Evolutionary conservation across 2,888 invertebrate species (phyloP).

Genomic region (Cyaniris semiargus): DNA sequence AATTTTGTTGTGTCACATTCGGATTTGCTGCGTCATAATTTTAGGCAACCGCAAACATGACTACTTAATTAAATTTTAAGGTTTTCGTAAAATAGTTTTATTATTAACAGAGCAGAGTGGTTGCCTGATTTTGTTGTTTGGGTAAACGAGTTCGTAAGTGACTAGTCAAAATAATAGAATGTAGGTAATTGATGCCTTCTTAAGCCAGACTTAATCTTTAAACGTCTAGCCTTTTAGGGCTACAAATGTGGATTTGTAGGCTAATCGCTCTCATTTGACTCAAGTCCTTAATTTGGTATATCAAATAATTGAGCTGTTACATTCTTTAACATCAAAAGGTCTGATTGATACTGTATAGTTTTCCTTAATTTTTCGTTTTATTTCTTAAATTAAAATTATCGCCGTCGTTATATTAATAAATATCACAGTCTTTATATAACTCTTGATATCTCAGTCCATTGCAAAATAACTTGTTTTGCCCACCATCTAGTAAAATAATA

Average conservation of each 20-base stretch:
- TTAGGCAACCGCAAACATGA: background rate
- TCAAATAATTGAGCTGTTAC: background rate
- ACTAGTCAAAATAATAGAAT: background rate
- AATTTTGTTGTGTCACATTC: background rate
- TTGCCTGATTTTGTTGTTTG: too few species aligned
- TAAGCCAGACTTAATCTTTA: background rate
- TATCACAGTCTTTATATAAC: too few species aligned
- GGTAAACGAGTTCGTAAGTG: too few species aligned
- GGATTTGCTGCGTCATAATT: constrained; percentile 14
- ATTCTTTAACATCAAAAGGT: background rate
- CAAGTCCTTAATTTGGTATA: background rate
- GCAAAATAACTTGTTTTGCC: too few species aligned
- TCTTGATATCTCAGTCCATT: too few species aligned
- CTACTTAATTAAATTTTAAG: background rate
- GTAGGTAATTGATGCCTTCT: background rate
- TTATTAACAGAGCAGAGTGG: too few species aligned
- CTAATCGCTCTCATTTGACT: background rate
- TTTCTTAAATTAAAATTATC: background rate
- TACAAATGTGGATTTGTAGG: background rate
- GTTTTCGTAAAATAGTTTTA: background rate
- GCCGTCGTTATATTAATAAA: background rate
- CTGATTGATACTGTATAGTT: background rate
- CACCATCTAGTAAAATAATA: too few species aligned
- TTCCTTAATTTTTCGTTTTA: background rate
- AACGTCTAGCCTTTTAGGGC: background rate